Evolutionary conservation across 2,797 vertebrate genomes (phyloP).

Genomic region (Synaphobranchus kaupii): DNA sequence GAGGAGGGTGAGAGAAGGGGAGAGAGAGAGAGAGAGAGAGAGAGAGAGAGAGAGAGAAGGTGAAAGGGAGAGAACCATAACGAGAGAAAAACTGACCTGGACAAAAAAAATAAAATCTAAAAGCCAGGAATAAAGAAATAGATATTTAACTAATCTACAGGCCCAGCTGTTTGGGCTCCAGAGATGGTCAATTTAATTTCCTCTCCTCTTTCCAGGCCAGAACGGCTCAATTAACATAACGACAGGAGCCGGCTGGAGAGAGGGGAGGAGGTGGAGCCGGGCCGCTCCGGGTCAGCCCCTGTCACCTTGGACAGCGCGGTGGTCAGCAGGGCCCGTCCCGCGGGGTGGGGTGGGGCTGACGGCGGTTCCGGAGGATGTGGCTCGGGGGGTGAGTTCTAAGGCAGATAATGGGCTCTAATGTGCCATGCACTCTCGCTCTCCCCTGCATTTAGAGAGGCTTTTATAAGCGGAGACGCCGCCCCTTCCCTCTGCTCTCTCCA

Average conservation of each 20-base stretch:
- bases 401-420: slow-evolving; percentile 72
- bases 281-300: background rate
- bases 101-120: slow-evolving; percentile 10
- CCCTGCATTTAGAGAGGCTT: slow-evolving; percentile 39
- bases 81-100: background rate
- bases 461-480: slow-evolving; percentile 49
- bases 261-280: slow-evolving; percentile 9
- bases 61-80: background rate
- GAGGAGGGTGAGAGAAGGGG: background rate
- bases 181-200: slow-evolving; percentile 49
- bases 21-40: slow-evolving; percentile 26
- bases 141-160: slow-evolving; percentile 54
- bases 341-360: slow-evolving; percentile 48
- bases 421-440: slow-evolving; percentile 64
- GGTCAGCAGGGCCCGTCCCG: slow-evolving; percentile 23
- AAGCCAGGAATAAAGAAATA: slow-evolving; percentile 39
- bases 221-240: slow-evolving; percentile 50
- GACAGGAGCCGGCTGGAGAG: slow-evolving; percentile 20
- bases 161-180: slow-evolving; percentile 45
- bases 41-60: background rate
- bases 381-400: slow-evolving; percentile 66
- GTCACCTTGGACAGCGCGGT: slow-evolving; percentile 30
- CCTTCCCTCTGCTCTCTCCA: slow-evolving; percentile 48
- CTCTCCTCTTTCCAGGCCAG: slow-evolving; percentile 35
- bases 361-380: slow-evolving; percentile 50